Evolutionary conservation across 2,888 invertebrate genomes (phyloP), one percentile per base, ranked within the genome.

Genomic region (Caenorhabditis sp.): DNA sequence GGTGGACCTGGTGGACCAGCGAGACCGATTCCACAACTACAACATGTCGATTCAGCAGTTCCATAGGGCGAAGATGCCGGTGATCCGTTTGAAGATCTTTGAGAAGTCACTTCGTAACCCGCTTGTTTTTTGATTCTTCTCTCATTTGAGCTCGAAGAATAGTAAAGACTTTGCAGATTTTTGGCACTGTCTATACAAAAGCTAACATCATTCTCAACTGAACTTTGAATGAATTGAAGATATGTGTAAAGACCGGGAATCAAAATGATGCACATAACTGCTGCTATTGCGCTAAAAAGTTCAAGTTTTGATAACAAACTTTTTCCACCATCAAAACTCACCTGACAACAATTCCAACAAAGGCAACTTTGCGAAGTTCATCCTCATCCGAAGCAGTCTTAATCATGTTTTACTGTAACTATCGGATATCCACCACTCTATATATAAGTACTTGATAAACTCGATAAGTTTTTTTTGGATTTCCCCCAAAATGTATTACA

Each of bases 241-340:
- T 79, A 79, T 1, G 79, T 76, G 71, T 79, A 79, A 1, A 79
- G 62, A 21, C 75, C 77, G 4, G 79, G 79, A 61, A 79, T 69
- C 51, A 79, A 57, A 66, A 79, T 71, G 36, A 79, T 73, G 58
- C 79, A 79, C 61, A 75, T 70, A 23, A 79, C 58, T 21, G 75
- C 79, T 49, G 79, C 77, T 19, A 69, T 69, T 6, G 79, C 75
- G 23, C 79, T 79, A 55, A 62, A 78, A 76, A n/a, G n/a, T n/a
- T n/a, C n/a, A n/a, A n/a, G n/a, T n/a, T n/a, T n/a, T n/a, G n/a
- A n/a, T n/a, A n/a, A n/a, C n/a, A n/a, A n/a, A n/a, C n/a, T n/a
- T n/a, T n/a, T n/a, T n/a, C n/a, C n/a, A n/a, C n/a, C n/a, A n/a
- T n/a, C n/a, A 43, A 59, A 59, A 24, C 49, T n/a, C 8, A 72